Conservation (phyloP, 2,888 invertebrate species). For the Spicauda simplicius region DNA sequence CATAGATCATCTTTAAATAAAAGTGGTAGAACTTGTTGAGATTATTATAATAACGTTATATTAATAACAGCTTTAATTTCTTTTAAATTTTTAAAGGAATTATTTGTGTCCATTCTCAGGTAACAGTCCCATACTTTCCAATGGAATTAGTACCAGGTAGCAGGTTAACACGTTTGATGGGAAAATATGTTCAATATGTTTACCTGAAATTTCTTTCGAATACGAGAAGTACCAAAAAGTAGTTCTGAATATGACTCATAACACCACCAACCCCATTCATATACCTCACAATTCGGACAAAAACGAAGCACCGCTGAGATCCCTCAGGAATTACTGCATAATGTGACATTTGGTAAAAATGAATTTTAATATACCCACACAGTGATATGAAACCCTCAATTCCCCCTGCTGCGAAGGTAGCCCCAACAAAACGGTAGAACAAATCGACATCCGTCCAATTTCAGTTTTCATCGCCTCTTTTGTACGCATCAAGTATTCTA, state of each 20-base stretch:
- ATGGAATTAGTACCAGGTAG: too few relatives aligned
- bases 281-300: constrained; percentile 40
- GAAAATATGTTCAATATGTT: too few relatives aligned
- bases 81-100: too few relatives aligned
- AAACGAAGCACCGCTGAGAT: constrained; percentile 38
- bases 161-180: too few relatives aligned
- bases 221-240: background rate
- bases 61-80: too few relatives aligned
- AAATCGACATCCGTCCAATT: constrained; percentile 14
- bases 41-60: too few relatives aligned
- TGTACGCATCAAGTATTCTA: constrained; percentile 37
- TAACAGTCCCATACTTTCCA: too few relatives aligned
- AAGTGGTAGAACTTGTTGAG: too few relatives aligned
- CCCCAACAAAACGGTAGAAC: constrained; percentile 16
- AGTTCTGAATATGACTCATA: constrained; percentile 31
- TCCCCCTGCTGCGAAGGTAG: background rate
- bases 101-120: too few relatives aligned
- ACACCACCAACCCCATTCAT: constrained; percentile 15
- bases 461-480: constrained; percentile 31
- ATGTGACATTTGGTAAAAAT: constrained; percentile 61
- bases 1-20: too few relatives aligned
- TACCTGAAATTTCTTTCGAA: too few relatives aligned
- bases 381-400: constrained; percentile 29
- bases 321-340: constrained; percentile 51
- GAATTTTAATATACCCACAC: constrained; percentile 56